These are phyloP conservation scores for Glareola pratincola DNA, from an alignment of 2,113 vertebrate genomes.

Conservation along the genomic window DNA sequence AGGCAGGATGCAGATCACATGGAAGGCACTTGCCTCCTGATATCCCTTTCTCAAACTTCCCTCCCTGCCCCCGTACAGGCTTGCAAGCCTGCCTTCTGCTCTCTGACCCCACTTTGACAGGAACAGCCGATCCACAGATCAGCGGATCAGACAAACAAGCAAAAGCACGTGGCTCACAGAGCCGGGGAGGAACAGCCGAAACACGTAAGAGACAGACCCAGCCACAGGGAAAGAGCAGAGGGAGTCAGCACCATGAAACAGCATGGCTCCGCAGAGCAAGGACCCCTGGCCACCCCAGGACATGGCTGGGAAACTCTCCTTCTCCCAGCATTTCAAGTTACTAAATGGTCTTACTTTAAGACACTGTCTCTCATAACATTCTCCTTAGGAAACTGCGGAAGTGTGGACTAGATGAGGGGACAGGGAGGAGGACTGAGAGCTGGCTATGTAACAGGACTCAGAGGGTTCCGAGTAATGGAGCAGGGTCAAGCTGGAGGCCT, in stretches of 20 bases:
- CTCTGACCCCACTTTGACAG: not conserved
- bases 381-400: too few species aligned
- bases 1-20: not conserved
- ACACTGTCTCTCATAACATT: too few species aligned
- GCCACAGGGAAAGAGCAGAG: not conserved
- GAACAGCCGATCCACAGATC: not conserved
- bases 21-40: not conserved
- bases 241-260: accelerated
- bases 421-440: too few species aligned
- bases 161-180: not conserved
- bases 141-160: not conserved
- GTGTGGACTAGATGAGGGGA: too few species aligned
- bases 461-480: too few species aligned
- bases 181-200: not conserved
- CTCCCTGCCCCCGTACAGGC: not conserved
- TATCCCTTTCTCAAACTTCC: not conserved
- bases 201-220: not conserved
- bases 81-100: not conserved
- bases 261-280: not conserved
- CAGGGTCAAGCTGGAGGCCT: too few species aligned
- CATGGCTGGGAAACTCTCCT: not conserved
- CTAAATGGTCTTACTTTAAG: not conserved
- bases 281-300: not conserved
- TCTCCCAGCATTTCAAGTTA: not conserved
- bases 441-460: too few species aligned